Conservation (phyloP, 2,888 invertebrate genomes). For the Mythimna pallens region DNA sequence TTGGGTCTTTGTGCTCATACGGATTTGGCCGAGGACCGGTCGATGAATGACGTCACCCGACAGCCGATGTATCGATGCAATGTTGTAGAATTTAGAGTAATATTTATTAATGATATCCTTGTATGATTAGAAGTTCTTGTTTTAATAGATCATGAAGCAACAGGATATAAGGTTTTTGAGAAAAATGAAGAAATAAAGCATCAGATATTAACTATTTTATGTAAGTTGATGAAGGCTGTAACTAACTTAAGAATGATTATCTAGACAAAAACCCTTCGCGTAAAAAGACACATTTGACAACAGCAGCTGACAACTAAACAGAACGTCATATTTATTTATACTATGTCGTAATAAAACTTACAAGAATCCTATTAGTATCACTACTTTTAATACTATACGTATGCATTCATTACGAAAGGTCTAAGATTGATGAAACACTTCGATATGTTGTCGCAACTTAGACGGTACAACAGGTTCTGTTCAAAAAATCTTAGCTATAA, state of each 20-base stretch:
- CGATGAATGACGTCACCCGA: conserved; percentile 51
- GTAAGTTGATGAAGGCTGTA: neutral
- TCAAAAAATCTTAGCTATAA: conserved; percentile 22
- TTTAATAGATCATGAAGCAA: conserved; percentile 1
- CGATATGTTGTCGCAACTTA: conserved; percentile 13
- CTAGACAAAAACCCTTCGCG: neutral
- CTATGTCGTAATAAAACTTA: conserved; percentile 52
- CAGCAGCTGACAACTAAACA: conserved; percentile 12
- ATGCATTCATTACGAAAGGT: conserved; percentile 51
- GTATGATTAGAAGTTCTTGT: conserved; percentile 18
- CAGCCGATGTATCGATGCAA: conserved; percentile 28
- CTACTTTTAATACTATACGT: conserved; percentile 21
- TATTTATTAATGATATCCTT: conserved; percentile 23
- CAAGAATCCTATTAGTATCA: conserved; percentile 47
- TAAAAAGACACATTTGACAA: neutral
- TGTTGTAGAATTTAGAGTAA: conserved; percentile 40
- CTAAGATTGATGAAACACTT: conserved; percentile 46
- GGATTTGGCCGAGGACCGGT: conserved; percentile 55
- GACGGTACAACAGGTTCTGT: conserved; percentile 29
- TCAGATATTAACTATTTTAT: neutral
- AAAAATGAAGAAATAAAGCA: neutral
- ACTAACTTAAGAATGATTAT: neutral
- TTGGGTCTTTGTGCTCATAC: conserved; percentile 54
- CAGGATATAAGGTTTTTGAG: neutral
- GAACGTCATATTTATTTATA: conserved; percentile 27